Evolutionary conservation across 2,888 invertebrate species (phyloP), one percentile per base, ranked within the genome.

Genomic region (Rotaria sp.): DNA sequence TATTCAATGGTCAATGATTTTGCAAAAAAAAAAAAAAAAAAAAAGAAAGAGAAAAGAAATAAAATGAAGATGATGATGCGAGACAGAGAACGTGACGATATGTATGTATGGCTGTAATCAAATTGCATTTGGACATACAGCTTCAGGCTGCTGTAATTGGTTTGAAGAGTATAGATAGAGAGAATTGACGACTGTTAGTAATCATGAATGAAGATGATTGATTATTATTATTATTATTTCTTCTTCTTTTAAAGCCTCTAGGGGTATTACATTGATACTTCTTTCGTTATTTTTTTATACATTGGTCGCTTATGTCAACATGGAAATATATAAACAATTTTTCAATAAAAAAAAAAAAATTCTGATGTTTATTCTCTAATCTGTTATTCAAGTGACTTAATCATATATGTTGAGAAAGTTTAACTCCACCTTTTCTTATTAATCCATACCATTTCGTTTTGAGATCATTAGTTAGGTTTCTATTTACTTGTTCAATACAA

Each of bases 111-210:
- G 67, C 67, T 67, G 67, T 67, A 67, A 67, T 67, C 67, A 67
- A 67, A 67, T 67, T 67, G 67, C 67, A 38, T 67, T 67, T 67
- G 67, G 35, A 67, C 67, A 35, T 35, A 67, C 67, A 67, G 80
- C 80, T 80, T 80, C 80, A 80, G 80, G 80, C 45, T 80, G 80
- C 45, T 80, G 80, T 80, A 80, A 80, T 80, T 80, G 80, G 80
- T 80, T 80, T 80, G 45, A 45, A 80, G 41, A 80, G 80, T 80
- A 5, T 13, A 38, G 35, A 35, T 67, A 67, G 30, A 35, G n/a
- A 59, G 67, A 35, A 67, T 30, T 67, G 67, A 38, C 67, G 67
- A 67, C 67, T 67, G 67, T 35, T 67, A 67, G 67, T 67, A 67
- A 67, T 67, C 67, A 67, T 67, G 67, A 67, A 67, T 67, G 67